A percentile compares a stretch with the other conserved stretches of the same genome.
Evolutionary conservation across 2,888 invertebrate species (phyloP).

Genomic region (Drosophila setosimentum): DNA sequence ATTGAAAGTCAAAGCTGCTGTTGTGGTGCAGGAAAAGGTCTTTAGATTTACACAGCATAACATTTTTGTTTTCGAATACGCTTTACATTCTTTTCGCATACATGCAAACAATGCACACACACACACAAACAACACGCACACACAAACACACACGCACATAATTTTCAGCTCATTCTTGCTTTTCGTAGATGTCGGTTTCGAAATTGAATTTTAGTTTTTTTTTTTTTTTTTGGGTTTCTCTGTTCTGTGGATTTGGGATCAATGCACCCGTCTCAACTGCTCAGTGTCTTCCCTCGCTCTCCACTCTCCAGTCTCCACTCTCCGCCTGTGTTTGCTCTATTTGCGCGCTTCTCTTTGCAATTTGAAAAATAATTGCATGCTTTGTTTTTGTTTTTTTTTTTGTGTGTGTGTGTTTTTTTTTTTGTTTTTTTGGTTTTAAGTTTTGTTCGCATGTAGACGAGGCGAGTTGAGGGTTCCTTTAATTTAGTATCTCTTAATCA

Average conservation of each 20-base stretch:
- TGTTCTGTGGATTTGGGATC: conserved; percentile 52
- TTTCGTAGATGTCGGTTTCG: conserved; percentile 50
- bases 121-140: conserved; percentile 4
- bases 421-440: background rate
- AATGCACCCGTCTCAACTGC: conserved; percentile 45
- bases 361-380: conserved; percentile 50
- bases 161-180: conserved; percentile 35
- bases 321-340: conserved; percentile 14
- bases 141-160: conserved; percentile 8
- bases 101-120: conserved; percentile 12
- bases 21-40: conserved; percentile 25
- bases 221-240: conserved; percentile 31
- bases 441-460: background rate
- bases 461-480: conserved; percentile 11
- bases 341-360: conserved; percentile 13
- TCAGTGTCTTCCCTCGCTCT: background rate
- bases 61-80: conserved; percentile 35
- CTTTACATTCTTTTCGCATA: conserved; percentile 45
- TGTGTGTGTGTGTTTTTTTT: too few species aligned
- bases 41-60: conserved; percentile 54
- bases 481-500: conserved; percentile 27
- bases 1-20: conserved; percentile 31
- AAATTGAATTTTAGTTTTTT: conserved; percentile 32
- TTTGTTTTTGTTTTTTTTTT: background rate
- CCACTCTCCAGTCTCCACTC: background rate